Conservation (phyloP, 2,797 vertebrate species). For the Galaxias olidus region DNA sequence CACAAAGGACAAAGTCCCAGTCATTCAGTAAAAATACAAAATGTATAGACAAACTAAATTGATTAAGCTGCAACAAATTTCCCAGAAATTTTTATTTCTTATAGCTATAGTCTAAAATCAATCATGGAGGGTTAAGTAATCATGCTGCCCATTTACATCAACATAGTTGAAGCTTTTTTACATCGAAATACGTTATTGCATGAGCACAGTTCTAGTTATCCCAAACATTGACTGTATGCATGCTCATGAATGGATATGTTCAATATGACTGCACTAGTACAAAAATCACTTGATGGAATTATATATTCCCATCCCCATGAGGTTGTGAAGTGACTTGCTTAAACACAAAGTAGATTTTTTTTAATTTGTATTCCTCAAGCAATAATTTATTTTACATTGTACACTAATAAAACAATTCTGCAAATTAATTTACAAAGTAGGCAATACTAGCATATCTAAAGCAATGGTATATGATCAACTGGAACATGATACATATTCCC, state of each 20-base stretch:
- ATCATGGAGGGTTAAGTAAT: constrained; percentile 41
- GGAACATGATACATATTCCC: too few species aligned
- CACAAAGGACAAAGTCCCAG: too few species aligned
- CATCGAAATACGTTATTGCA: constrained; percentile 22
- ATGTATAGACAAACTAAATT: too few species aligned
- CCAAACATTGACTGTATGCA: constrained; percentile 53
- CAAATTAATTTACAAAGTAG: too few species aligned
- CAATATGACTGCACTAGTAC: constrained; percentile 47
- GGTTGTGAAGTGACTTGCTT: too few species aligned
- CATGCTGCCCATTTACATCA: constrained; percentile 41
- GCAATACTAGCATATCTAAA: too few species aligned
- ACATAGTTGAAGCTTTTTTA: constrained; percentile 18
- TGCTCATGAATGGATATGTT: constrained; percentile 58
- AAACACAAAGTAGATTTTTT: not conserved
- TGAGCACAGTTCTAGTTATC: constrained; percentile 16
- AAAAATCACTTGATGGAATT: constrained; percentile 58
- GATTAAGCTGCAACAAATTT: too few species aligned
- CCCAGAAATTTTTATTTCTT: constrained; percentile 10
- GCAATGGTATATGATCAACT: too few species aligned
- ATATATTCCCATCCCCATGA: constrained; percentile 28
- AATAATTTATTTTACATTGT: constrained; percentile 9
- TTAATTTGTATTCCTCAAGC: too few species aligned
- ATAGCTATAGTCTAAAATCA: constrained; percentile 30
- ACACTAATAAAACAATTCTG: too few species aligned
- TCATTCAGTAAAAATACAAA: too few species aligned